Base-by-base conservation (phyloP, 92 coral and sea anemone genomes). In the Pocillopora grandis region DNA sequence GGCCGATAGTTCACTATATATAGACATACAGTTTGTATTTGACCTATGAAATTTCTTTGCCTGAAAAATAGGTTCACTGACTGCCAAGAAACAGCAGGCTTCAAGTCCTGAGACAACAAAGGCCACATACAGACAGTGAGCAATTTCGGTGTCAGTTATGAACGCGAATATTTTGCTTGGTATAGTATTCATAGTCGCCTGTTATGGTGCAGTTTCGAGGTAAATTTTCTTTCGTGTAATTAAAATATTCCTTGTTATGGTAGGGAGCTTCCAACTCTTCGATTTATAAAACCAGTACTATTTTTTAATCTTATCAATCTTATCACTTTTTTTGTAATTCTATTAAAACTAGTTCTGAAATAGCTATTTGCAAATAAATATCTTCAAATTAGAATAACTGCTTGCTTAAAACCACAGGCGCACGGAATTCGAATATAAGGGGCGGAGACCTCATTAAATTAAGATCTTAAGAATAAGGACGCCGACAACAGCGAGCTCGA, bases 31-130 rank as follows among this genome's bases (percentile, higher is more conserved):
- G 62, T 58, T 58, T 58, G 62, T 58, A 15, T 58, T 58, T 58
- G 62, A 58, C 62, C 62, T 58, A 58, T 58, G 62, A 58, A 58
- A 58, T 15, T 58, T 58, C 62, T 58, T 58, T 58, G 62, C 62
- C 62, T 58, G 16, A 58, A 58, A 58, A 10, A 58, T 58, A 72
- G 76, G 76, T 72, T 21, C 21, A 36, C 76, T 2, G 27, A 42
- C 76, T 72, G 33, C 42, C 76, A 72, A 57, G 76, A 72, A 71
- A 71, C 76, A 71, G 57, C 60, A 71, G 57, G 62, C 62, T 58
- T 58, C 62, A 10, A 58, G 62, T 58, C 62, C 62, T 58, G 62
- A 58, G 62, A 58, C 16, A 58, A 58, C 62, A 58, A 10, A 58
- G 2, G 62, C 62, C 62, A 1, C 62, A 58, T 1, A 58, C 12